Evolutionary conservation across 2,113 vertebrate species (phyloP).

Genomic region (Rhinoderma darwinii): DNA sequence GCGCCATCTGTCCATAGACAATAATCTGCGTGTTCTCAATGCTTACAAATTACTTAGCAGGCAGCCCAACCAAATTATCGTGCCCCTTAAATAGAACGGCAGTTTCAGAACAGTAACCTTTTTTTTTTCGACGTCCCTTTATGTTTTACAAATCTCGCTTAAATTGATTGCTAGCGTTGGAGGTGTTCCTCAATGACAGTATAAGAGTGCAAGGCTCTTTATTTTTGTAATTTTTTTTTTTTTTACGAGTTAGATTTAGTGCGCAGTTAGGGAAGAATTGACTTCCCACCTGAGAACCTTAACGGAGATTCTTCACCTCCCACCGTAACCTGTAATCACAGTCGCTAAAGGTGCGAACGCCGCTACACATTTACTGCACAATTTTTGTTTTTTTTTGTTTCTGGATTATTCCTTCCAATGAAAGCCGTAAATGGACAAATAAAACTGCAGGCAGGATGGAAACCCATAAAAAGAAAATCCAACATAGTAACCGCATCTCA

Average conservation of each 20-base stretch:
- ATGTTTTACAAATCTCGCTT: constrained; percentile 63
- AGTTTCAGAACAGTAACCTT: constrained; percentile 66
- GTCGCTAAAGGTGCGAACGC: background rate
- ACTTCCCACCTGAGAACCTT: constrained; percentile 37
- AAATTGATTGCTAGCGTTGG: constrained; percentile 71
- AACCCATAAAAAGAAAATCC: constrained; percentile 34
- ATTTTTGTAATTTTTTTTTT: constrained; percentile 14
- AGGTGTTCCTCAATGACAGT: constrained; percentile 70
- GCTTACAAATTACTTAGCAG: constrained; percentile 88
- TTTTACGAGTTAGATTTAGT: constrained; percentile 52
- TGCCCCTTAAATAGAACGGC: constrained; percentile 73
- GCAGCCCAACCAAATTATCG: constrained; percentile 77
- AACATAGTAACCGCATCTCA: background rate
- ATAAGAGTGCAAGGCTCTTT: constrained; percentile 3
- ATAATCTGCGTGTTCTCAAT: constrained; percentile 86
- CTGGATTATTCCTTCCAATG: background rate
- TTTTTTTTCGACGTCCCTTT: constrained; percentile 66
- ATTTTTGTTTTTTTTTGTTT: background rate
- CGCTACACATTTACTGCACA: background rate
- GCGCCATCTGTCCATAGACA: constrained; percentile 93
- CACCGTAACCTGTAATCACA: constrained; percentile 33
- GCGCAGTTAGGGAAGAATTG: constrained; percentile 25
- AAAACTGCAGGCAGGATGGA: constrained; percentile 32
- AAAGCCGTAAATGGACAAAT: constrained; percentile 33
- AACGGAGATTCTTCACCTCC: constrained; percentile 18